Evolutionary conservation across 2,797 vertebrate species (phyloP), one percentile per base, ranked within the genome.

Genomic region (Urosaurus nigricauda): DNA sequence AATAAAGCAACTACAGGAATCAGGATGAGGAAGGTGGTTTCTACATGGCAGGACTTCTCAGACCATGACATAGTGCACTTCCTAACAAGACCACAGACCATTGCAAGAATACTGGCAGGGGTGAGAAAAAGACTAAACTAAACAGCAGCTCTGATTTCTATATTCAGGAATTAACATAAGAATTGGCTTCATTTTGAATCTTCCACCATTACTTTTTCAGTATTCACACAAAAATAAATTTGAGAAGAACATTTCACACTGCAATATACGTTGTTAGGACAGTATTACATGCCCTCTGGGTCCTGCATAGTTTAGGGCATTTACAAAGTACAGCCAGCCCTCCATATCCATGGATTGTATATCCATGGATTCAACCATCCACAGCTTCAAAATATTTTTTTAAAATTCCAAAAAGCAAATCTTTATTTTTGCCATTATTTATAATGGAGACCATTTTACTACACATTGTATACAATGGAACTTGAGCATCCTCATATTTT

Each of bases 51-150:
- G 58, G 88, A 95, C 47, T 82, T 93, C 80, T 93, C 88, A 0
- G 81, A 93, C 84, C 93, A 92, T 2, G 90, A 95, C 4, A 37
- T 86, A 0, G 88, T 95, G 78, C 92, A 63, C 47, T 96, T 96
- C 56, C 87, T 96, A 68, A 93, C 75, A 89, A 95, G 82, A 81
- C 95, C 94, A 14, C 95, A 92, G 84, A 93, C 87, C 11, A 73
- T 94, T 21, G n/a, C 84, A 0, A 81, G 96, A 89, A 92, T 94
- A 85, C 75, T 94, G 2, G 88, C 92, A 75, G 95, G 87, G 96
- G 96, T 96, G 89, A 96, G 96, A 26, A 13, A 32, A 77, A 51
- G 60, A 58, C 60, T 80, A 68, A 56, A 43, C 4, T 74, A 81
- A 89, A 29, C 5, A 24, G 11, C 12, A 6, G 5, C 4, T n/a